These are phyloP conservation scores for Aphrophora alni DNA, from an alignment of 2,888 invertebrate genomes.

Conservation along the genomic window DNA sequence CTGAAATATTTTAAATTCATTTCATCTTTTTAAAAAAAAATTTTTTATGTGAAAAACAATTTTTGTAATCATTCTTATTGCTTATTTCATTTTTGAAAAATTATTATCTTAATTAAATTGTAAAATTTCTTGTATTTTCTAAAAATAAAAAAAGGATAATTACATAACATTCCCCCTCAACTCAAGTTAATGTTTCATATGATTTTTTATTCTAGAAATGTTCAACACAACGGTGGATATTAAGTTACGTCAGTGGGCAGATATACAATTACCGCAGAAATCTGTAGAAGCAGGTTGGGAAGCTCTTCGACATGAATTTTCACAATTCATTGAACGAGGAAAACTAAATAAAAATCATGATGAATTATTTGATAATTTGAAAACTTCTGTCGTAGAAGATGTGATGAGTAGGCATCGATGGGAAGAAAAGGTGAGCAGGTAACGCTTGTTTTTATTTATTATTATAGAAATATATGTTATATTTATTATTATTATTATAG, in stretches of 20 bases:
- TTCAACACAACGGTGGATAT: conserved; percentile 93
- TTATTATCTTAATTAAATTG: too few relatives aligned
- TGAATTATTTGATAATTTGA: conserved; percentile 87
- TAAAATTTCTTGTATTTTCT: too few relatives aligned
- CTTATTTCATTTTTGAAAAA: too few relatives aligned
- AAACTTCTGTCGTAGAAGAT: conserved; percentile 85
- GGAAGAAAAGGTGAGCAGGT: conserved; percentile 81
- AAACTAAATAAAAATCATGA: conserved; percentile 78
- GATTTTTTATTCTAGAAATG: conserved; percentile 64
- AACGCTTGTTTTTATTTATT: conserved; percentile 7
- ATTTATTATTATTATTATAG: too few relatives aligned
- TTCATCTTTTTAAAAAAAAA: too few relatives aligned
- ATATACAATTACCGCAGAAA: conserved; percentile 83
- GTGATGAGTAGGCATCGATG: conserved; percentile 87
- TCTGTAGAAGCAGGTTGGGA: conserved; percentile 89
- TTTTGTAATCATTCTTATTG: too few relatives aligned
- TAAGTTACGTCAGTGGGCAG: conserved; percentile 95
- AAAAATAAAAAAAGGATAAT: too few relatives aligned
- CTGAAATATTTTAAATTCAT: too few relatives aligned
- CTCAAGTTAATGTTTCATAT: too few relatives aligned
- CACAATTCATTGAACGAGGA: conserved; percentile 66
- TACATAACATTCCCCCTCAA: too few relatives aligned
- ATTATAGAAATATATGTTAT: too few relatives aligned
- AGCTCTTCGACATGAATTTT: conserved; percentile 77
- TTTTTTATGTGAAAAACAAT: too few relatives aligned